Evolutionary conservation across 2,797 vertebrate genomes (phyloP).

Genomic region (Peromyscus attwateri): DNA sequence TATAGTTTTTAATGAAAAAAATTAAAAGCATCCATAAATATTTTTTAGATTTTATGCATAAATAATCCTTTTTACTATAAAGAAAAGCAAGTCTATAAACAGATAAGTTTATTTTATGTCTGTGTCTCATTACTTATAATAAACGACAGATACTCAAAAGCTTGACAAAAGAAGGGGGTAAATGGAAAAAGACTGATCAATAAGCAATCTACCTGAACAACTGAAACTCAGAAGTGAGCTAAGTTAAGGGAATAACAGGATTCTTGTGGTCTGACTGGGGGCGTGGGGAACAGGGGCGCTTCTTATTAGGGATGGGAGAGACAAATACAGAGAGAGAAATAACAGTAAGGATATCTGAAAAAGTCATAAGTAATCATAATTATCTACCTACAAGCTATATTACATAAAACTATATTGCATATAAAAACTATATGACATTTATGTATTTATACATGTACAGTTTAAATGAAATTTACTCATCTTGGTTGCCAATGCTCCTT

Average conservation of each 20-base stretch:
- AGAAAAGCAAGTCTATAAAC: not conserved
- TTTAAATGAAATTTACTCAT: not conserved
- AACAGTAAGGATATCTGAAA: not conserved
- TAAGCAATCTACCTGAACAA: not conserved
- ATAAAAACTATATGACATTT: not conserved
- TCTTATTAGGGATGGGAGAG: not conserved
- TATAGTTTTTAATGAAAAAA: slow-evolving; percentile 10
- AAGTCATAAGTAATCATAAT: not conserved
- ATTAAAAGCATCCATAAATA: not conserved
- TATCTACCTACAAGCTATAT: not conserved
- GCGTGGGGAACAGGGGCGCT: not conserved
- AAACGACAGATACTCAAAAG: not conserved
- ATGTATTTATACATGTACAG: not conserved
- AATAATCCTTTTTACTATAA: slow-evolving; percentile 4
- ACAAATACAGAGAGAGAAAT: not conserved
- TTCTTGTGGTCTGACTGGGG: too few species aligned
- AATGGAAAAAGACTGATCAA: not conserved
- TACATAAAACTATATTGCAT: not conserved
- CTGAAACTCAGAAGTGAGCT: not conserved
- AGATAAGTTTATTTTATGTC: not conserved
- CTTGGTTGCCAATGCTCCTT: not conserved
- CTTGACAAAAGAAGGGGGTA: not conserved
- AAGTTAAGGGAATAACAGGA: not conserved
- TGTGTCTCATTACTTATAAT: not conserved
- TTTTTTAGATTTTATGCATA: slow-evolving; percentile 26